Evolutionary conservation across 2,888 invertebrate genomes (phyloP), one percentile per base, ranked within the genome.

Genomic region (Dryobotodes eremita): DNA sequence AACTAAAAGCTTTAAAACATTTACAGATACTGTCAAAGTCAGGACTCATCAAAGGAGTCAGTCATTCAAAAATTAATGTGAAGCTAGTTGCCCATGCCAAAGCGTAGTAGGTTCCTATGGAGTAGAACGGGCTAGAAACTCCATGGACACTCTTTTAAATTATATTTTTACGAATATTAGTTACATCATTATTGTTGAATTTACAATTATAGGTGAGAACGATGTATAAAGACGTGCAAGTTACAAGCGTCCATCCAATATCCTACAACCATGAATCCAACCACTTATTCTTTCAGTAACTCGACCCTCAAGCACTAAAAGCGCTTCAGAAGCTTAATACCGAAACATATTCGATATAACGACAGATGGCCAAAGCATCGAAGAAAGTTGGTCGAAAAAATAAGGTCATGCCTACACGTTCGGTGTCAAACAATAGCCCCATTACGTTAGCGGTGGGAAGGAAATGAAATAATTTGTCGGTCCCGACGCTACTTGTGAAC

Each of bases 401-500:
- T 78, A 75, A 66, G 77, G 53, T 65, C 64, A 46, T 71, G 50
- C 31, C 48, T 82, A 70, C 82, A 80, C 75, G 74, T 79, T 80
- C 53, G 65, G 65, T 71, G 74, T 79, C 79, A 88, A 89, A 86
- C 88, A 88, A 89, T 86, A 77, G 78, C 68, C 23, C 65, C 79
- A 81, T 86, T 86, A 89, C 79, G 73, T 74, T 70, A 81, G 64
- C 71, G 46, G 76, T 59, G 65, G 80, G 62, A 61, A 70, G 82
- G 79, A 89, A 86, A 88, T 86, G 78, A 80, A 86, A 86, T 84
- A 82, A 86, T 86, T 65, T 86, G 91, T 92, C 91, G 88, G 85
- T 75, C 73, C 79, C 80, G 79, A 80, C 83, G 75, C 73, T 83
- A 80, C 89, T 90, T 85, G 89, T 89, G 89, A 90, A 92, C 90